Evolutionary conservation across 1,140 invertebrate genomes (phyloP), one percentile per base, ranked within the genome.

Genomic region (Ips nitidus): DNA sequence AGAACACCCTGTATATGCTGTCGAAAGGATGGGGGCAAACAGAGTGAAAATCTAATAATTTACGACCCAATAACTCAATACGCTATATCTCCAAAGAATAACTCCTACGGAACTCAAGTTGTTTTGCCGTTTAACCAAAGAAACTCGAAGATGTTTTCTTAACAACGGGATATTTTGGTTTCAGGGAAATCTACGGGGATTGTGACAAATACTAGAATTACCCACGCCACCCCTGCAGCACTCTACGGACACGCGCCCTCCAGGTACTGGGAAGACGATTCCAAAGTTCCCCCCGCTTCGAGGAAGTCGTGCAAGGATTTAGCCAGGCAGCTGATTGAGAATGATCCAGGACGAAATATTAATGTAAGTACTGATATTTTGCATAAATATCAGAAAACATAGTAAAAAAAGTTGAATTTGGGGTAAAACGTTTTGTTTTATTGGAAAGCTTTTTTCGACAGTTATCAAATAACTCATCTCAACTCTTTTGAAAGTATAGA

Each of bases 261-360:
- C 66, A 81, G 91, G n/a, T 88, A 91, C 75, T 94, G 91, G 89
- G 91, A 94, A 80, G 87, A 88, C 67, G 91, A 93, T 72, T 81
- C 81, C 4, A 85, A 86, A 72, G 80, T 85, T 77, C 87, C 76
- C 78, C 86, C 77, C 37, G 83, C 86, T 37, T 79, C 82, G 1
- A 76, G 83, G 40, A 81, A 82, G 65, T 83, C 83, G 41, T 88
- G 86, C 78, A 86, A 86, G 73, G 87, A 88, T 76, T 82, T 88
- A 7, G 81, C 82, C 3, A 75, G 80, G n/a, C 80, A 81, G 65
- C 73, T 81, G 52, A 80, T 81, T 63, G 80, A 81, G 69, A 81
- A 81, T 69, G 80, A 81, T 73, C 80, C 80, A 41, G 88, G 87
- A 4, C 81, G 82, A 71, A 84, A 87, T 74, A 85, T 88, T 53